phyloP scores from a whole-genome alignment of 2,113 vertebrate genomes.

The Nymphicus hollandicus region DNA sequence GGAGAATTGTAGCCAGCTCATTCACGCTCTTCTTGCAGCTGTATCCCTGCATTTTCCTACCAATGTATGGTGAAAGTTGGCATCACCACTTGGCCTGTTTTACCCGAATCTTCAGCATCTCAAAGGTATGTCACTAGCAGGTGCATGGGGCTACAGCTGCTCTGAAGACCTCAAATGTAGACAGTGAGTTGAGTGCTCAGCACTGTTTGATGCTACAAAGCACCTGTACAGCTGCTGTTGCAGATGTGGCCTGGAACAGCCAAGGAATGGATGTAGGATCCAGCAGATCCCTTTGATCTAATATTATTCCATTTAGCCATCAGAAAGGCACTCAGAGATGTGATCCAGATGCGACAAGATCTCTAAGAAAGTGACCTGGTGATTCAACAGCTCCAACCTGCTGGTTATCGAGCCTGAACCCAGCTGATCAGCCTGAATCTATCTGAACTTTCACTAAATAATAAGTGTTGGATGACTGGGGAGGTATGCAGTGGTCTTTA shows the following conservation, averaged over 20 bases:
- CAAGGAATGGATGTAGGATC: neutral
- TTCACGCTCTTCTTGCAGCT: neutral
- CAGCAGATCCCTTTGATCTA: neutral
- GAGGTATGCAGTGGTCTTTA: neutral
- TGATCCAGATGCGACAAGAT: neutral
- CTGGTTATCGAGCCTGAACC: neutral
- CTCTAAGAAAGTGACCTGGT: neutral
- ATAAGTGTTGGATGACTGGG: neutral
- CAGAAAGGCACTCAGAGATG: neutral
- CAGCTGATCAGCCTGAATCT: neutral
- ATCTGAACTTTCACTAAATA: neutral
- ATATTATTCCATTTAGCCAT: neutral
- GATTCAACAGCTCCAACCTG: neutral
- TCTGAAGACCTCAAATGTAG: neutral
- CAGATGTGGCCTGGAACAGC: neutral
- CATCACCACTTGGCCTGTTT: fast-evolving
- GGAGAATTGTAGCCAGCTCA: neutral
- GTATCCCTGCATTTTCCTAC: neutral
- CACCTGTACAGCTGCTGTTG: neutral
- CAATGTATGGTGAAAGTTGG: neutral
- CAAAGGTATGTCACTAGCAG: too few relatives aligned
- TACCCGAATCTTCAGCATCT: neutral
- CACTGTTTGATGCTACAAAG: neutral
- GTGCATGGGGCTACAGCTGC: neutral
- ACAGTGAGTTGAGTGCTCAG: neutral